Conservation (phyloP, 2,797 vertebrate genomes). For the Lagodon rhomboides region DNA sequence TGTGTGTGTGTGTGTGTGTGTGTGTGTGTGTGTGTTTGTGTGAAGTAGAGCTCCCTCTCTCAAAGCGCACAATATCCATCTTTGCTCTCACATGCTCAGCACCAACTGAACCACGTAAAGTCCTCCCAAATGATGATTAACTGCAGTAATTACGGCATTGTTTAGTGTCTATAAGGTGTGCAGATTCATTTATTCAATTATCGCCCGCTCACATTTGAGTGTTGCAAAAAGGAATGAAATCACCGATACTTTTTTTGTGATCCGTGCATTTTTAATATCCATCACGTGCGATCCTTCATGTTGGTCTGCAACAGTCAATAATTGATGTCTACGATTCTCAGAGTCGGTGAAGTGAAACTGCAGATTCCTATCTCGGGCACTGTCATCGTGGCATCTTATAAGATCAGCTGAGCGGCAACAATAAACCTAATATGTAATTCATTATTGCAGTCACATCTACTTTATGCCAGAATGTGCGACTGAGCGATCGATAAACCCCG, state of each 20-base stretch:
- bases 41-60: conserved; percentile 7
- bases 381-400: conserved; percentile 8
- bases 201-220: conserved; percentile 9
- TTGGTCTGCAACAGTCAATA: conserved; percentile 27
- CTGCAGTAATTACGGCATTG: conserved; percentile 64
- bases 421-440: conserved; percentile 5
- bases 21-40: conserved; percentile 10
- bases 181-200: conserved; percentile 50
- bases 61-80: conserved; percentile 59
- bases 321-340: conserved; percentile 10
- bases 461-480: too few relatives aligned
- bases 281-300: conserved; percentile 15
- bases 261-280: conserved; percentile 31
- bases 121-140: conserved; percentile 75
- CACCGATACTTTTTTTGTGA: neutral
- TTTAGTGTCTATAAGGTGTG: conserved; percentile 58
- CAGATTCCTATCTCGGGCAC: conserved; percentile 21
- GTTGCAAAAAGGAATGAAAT: conserved; percentile 3
- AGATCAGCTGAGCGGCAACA: conserved; percentile 10
- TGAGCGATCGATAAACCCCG: too few relatives aligned
- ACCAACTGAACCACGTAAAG: conserved; percentile 63
- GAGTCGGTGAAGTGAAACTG: conserved; percentile 34
- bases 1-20: conserved; percentile 3
- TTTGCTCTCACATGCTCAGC: conserved; percentile 51
- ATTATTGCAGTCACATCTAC: too few relatives aligned